phyloP scores from a whole-genome alignment of 2,113 vertebrate genomes.

The Trichomycterus rosablanca region DNA sequence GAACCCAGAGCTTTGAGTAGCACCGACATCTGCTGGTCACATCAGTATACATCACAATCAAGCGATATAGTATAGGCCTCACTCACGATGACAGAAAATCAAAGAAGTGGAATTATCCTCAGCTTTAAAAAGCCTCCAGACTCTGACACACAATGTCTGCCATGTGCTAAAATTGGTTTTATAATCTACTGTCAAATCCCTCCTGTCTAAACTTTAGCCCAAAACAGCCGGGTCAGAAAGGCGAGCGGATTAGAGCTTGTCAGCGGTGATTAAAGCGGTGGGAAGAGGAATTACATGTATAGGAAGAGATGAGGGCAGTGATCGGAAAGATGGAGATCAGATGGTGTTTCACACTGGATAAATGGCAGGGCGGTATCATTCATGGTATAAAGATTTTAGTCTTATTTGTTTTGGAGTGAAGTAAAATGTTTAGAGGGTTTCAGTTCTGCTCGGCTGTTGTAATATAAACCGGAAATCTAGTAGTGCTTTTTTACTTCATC shows the following conservation, averaged over 20 bases:
- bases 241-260: slow-evolving; percentile 24
- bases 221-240: slow-evolving; percentile 13
- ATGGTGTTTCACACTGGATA: background rate
- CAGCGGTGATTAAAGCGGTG: slow-evolving; percentile 25
- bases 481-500: too few relatives aligned
- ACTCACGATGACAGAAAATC: background rate
- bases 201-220: slow-evolving; percentile 7
- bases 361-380: too few relatives aligned
- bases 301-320: slow-evolving; percentile 21
- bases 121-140: slow-evolving; percentile 12
- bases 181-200: slow-evolving; percentile 27
- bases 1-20: slow-evolving; percentile 6
- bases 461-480: too few relatives aligned
- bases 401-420: too few relatives aligned
- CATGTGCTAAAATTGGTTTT: slow-evolving; percentile 10
- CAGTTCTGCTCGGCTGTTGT: too few relatives aligned
- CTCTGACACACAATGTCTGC: slow-evolving; percentile 6
- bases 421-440: too few relatives aligned
- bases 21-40: slow-evolving; percentile 9
- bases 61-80: background rate
- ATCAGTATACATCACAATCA: slow-evolving; percentile 1
- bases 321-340: background rate
- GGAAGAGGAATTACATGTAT: slow-evolving; percentile 29
- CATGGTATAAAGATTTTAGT: too few relatives aligned
- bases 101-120: background rate